A percentile compares a stretch with the other conserved stretches of the same genome.
These are phyloP conservation scores for Metopia argyrocephala DNA, from an alignment of 2,888 invertebrate genomes.

Conservation along the genomic window DNA sequence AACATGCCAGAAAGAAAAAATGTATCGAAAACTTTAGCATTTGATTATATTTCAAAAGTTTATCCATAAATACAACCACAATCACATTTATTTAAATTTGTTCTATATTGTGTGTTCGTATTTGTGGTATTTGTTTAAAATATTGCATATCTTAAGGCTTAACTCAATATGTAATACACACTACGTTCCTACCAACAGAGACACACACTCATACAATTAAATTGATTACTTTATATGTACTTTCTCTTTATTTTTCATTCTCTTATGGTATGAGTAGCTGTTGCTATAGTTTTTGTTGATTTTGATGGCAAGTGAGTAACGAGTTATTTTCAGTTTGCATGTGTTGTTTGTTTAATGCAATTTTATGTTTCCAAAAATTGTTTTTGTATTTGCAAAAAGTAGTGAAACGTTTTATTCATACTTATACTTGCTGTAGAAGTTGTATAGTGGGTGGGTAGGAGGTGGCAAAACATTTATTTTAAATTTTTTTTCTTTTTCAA, in stretches of 20 bases:
- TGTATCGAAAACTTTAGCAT: too few species aligned
- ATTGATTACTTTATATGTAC: slow-evolving; percentile 38
- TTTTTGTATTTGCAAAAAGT: neutral
- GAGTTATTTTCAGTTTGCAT: neutral
- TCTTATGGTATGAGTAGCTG: slow-evolving; percentile 6
- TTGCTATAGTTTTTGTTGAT: too few species aligned
- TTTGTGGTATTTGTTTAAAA: neutral
- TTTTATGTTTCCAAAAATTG: neutral
- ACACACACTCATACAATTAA: neutral
- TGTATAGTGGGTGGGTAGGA: neutral
- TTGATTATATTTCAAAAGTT: neutral
- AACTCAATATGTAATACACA: neutral
- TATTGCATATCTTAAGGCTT: slow-evolving; percentile 17
- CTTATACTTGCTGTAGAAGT: neutral
- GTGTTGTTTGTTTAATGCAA: neutral
- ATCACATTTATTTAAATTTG: too few species aligned
- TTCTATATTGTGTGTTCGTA: neutral
- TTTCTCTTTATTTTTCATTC: neutral
- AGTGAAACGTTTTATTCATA: neutral
- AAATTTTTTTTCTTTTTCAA: too few species aligned
- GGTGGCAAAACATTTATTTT: too few species aligned
- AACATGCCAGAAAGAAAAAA: too few species aligned
- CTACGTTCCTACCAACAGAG: neutral
- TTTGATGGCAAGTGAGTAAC: neutral
- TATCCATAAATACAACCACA: neutral